These are phyloP conservation scores for Conger conger DNA, from an alignment of 2,113 vertebrate genomes.

Conservation along the genomic window DNA sequence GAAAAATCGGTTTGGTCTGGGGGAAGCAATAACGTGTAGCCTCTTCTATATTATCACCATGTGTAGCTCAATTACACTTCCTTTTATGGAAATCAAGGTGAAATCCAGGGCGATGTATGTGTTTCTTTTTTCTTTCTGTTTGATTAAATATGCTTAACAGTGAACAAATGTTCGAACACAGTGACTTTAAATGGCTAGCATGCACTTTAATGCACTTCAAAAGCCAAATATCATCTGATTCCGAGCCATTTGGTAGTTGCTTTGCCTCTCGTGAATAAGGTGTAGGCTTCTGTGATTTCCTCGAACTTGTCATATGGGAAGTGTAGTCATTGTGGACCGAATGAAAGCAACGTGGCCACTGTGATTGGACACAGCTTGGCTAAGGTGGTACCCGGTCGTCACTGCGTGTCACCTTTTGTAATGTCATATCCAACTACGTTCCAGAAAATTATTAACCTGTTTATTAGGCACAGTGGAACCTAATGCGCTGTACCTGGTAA, in stretches of 20 bases:
- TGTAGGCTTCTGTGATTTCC: neutral
- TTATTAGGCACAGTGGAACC: neutral
- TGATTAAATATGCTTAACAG: slow-evolving; percentile 43
- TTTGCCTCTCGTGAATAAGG: neutral
- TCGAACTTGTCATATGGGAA: neutral
- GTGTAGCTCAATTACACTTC: slow-evolving; percentile 46
- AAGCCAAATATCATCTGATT: slow-evolving; percentile 34
- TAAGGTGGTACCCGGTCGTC: neutral
- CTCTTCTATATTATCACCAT: slow-evolving; percentile 35
- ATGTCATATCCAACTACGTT: neutral
- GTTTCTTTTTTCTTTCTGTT: slow-evolving; percentile 22
- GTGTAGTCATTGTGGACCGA: neutral
- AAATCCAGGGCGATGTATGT: slow-evolving; percentile 50
- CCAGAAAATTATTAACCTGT: neutral
- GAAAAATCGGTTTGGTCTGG: slow-evolving; percentile 42
- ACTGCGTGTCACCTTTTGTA: neutral
- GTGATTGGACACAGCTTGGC: neutral
- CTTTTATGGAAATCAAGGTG: slow-evolving; percentile 53
- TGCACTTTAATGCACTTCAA: slow-evolving; percentile 71
- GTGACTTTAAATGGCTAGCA: slow-evolving; percentile 54
- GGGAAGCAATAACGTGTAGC: slow-evolving; percentile 32
- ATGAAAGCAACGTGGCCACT: neutral
- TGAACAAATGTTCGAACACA: slow-evolving; percentile 49
- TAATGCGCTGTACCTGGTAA: neutral
- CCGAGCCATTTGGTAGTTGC: neutral